Percentiles rank a stretch among this genome's conserved stretches.
phyloP scores from a whole-genome alignment of 2,888 invertebrate species.

The Allolobophora icterica region DNA sequence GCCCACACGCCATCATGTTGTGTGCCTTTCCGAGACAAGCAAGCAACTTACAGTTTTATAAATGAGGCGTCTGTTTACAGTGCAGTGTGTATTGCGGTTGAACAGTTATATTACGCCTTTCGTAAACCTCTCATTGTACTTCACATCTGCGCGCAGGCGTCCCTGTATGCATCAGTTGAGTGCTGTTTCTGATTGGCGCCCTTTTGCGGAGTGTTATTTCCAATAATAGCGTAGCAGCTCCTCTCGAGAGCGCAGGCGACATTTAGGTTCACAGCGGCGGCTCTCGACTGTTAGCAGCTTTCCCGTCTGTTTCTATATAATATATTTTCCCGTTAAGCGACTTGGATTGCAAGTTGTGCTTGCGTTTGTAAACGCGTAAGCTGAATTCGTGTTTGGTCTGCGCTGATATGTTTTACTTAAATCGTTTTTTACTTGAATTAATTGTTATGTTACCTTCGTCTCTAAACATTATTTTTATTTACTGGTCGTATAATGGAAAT shows the following conservation, averaged over 20 bases:
- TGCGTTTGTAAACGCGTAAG: too few relatives aligned
- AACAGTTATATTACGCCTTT: background rate
- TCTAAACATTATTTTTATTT: too few relatives aligned
- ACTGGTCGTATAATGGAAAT: too few relatives aligned
- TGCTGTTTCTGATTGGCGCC: background rate
- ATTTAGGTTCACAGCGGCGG: background rate
- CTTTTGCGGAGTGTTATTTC: background rate
- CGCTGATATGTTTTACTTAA: too few relatives aligned
- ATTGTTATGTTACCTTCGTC: too few relatives aligned
- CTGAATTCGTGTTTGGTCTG: too few relatives aligned
- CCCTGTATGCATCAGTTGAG: background rate
- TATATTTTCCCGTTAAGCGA: too few relatives aligned
- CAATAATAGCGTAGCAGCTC: background rate
- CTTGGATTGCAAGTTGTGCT: too few relatives aligned
- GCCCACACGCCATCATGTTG: background rate
- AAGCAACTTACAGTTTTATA: background rate
- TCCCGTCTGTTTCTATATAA: too few relatives aligned
- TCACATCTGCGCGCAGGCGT: background rate
- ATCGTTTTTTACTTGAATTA: too few relatives aligned
- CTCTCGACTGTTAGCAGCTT: too few relatives aligned
- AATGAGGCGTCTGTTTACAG: background rate
- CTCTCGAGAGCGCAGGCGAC: background rate
- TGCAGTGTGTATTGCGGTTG: background rate
- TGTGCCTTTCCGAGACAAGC: background rate
- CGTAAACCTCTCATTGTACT: background rate